These are phyloP conservation scores for Liopterus haemorrhoidalis DNA, from an alignment of 2,888 invertebrate genomes.

Conservation along the genomic window DNA sequence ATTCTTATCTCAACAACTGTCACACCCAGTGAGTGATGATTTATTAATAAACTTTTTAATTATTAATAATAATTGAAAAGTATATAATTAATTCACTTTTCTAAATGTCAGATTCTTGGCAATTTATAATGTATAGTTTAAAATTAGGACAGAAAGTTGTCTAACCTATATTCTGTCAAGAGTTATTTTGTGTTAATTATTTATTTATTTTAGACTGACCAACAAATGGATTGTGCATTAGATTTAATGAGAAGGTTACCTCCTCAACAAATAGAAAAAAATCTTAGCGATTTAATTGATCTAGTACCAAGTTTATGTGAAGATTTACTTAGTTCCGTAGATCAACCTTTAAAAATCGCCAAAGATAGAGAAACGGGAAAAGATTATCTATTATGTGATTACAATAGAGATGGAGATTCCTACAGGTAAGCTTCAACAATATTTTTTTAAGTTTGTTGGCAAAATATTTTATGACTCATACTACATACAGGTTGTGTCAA, in stretches of 20 bases:
- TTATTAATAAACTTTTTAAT: no score
- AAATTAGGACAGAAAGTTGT: background rate
- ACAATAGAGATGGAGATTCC: slow-evolving; percentile 98
- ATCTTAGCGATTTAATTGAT: slow-evolving; percentile 95
- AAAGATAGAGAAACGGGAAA: slow-evolving; percentile 91
- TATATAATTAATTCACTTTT: no score
- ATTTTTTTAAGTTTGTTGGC: background rate
- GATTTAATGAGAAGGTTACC: slow-evolving; percentile 98
- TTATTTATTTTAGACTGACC: slow-evolving; percentile 66
- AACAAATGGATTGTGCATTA: slow-evolving; percentile 97
- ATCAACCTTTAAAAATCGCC: slow-evolving; percentile 97
- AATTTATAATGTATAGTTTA: slow-evolving; percentile 2
- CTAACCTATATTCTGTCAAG: background rate
- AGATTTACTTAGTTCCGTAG: slow-evolving; percentile 93
- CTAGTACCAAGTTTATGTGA: slow-evolving; percentile 93
- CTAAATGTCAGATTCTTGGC: slow-evolving; percentile 20
- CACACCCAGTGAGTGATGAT: slow-evolving; percentile 22
- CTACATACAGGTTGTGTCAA: slow-evolving; percentile 65
- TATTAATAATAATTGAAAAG: no score
- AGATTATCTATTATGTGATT: slow-evolving; percentile 97
- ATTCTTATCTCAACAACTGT: slow-evolving; percentile 20
- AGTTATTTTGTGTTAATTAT: slow-evolving; percentile 6
- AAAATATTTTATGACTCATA: slow-evolving; percentile 72
- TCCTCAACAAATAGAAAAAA: slow-evolving; percentile 98
- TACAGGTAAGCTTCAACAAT: slow-evolving; percentile 58